phyloP scores from a whole-genome alignment of 2,888 invertebrate genomes.

The Leptothorax acervorum region DNA sequence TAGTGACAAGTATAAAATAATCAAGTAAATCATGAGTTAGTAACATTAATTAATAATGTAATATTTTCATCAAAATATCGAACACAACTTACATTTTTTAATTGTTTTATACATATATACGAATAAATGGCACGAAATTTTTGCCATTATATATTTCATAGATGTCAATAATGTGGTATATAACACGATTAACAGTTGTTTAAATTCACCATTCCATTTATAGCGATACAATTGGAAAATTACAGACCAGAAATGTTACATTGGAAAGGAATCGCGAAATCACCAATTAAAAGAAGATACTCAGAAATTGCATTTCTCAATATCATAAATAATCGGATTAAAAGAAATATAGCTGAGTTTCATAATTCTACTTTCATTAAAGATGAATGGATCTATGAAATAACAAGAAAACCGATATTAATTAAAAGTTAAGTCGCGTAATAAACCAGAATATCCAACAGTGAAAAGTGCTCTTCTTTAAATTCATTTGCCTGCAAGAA shows the following conservation, averaged over 20 bases:
- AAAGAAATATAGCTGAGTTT: slow-evolving; percentile 24
- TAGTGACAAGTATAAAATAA: background rate
- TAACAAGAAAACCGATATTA: slow-evolving; percentile 42
- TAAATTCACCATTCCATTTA: background rate
- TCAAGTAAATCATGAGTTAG: background rate
- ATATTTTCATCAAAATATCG: background rate
- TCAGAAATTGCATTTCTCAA: slow-evolving; percentile 29
- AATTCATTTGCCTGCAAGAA: slow-evolving; percentile 20
- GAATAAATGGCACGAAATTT: background rate
- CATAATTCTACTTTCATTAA: slow-evolving; percentile 10
- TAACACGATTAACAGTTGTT: background rate
- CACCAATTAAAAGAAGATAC: slow-evolving; percentile 35
- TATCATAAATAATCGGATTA: slow-evolving; percentile 45
- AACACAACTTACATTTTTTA: background rate
- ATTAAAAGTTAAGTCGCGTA: slow-evolving; percentile 37
- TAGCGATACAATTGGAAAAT: background rate
- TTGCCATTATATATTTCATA: background rate
- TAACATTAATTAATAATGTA: slow-evolving; percentile 3
- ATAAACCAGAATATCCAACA: slow-evolving; percentile 5
- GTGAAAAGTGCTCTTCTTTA: background rate
- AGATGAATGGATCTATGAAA: background rate
- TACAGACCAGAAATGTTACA: background rate
- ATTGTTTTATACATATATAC: background rate
- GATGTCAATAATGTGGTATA: background rate
- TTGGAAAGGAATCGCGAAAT: background rate